These are phyloP conservation scores for Sinocyclocheilus anophthalmus DNA, from an alignment of 2,113 vertebrate species.

Conservation along the genomic window DNA sequence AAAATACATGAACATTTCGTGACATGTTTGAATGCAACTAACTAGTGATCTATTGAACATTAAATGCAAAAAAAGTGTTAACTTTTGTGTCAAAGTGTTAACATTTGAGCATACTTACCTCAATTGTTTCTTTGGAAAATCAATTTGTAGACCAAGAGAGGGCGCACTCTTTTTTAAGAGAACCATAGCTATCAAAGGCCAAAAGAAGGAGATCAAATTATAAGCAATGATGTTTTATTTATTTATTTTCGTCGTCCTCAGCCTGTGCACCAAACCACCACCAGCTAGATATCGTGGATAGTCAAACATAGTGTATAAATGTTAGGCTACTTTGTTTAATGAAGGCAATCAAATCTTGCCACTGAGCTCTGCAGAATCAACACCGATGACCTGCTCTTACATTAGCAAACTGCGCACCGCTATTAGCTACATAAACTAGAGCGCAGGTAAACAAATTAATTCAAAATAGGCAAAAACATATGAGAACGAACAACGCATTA, in stretches of 20 bases:
- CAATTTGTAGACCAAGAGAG: constrained; percentile 68
- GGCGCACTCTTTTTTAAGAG: constrained; percentile 65
- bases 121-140: not conserved
- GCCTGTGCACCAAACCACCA: constrained; percentile 58
- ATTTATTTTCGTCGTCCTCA: not conserved
- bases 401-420: constrained; percentile 48
- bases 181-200: not conserved
- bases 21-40: not conserved
- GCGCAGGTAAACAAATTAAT: constrained; percentile 50
- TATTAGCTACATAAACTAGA: constrained; percentile 54
- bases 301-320: constrained; percentile 68
- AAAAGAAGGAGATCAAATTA: not conserved
- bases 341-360: constrained; percentile 62
- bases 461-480: constrained; percentile 19
- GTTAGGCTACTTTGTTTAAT: constrained; percentile 66
- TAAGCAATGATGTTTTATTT: not conserved
- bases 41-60: not conserved
- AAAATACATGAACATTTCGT: not conserved
- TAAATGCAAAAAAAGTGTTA: not conserved
- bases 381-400: constrained; percentile 56
- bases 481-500: too few relatives aligned
- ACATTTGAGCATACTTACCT: not conserved
- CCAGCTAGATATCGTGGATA: constrained; percentile 58
- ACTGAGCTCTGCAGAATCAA: constrained; percentile 61
- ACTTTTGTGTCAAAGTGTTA: not conserved